Percentiles rank a stretch among this genome's conserved stretches.
Conservation (phyloP, 2,888 invertebrate genomes). For the Glaucopsyche alexis region DNA sequence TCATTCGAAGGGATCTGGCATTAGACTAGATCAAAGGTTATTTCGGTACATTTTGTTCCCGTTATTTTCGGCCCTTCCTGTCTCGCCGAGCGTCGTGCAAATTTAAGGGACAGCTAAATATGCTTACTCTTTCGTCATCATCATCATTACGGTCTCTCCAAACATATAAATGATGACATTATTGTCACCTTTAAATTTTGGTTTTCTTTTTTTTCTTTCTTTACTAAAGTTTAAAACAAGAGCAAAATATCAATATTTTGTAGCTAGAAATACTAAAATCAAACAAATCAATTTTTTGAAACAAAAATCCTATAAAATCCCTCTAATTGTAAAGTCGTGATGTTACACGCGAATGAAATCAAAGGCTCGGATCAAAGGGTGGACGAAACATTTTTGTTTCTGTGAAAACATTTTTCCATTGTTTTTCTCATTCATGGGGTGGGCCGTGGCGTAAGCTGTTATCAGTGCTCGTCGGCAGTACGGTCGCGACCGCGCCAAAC, state of each 20-base stretch:
- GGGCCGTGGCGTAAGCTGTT: slow-evolving; percentile 53
- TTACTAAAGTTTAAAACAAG: background rate
- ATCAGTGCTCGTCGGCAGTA: slow-evolving; percentile 67
- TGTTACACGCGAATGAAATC: slow-evolving; percentile 11
- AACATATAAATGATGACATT: too few relatives aligned
- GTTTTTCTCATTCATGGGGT: slow-evolving; percentile 62
- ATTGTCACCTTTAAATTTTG: background rate
- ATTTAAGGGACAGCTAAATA: slow-evolving; percentile 64
- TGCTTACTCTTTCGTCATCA: slow-evolving; percentile 29
- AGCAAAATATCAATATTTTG: background rate
- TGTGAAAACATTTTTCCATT: slow-evolving; percentile 55
- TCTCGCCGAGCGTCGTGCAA: slow-evolving; percentile 69
- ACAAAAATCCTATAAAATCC: background rate
- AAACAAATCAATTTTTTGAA: background rate
- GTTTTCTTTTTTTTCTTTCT: too few relatives aligned
- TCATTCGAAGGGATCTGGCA: slow-evolving; percentile 47
- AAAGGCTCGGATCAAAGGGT: slow-evolving; percentile 20
- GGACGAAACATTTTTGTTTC: slow-evolving; percentile 18
- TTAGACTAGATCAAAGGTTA: slow-evolving; percentile 60
- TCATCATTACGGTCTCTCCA: background rate
- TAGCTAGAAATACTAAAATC: background rate
- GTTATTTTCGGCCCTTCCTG: slow-evolving; percentile 75
- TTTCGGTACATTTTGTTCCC: slow-evolving; percentile 73
- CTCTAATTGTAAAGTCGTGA: background rate
- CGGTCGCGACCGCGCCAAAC: slow-evolving; percentile 53